Evolutionary conservation across 2,888 invertebrate species (phyloP), one percentile per base, ranked within the genome.

Genomic region (Athalia cordata): DNA sequence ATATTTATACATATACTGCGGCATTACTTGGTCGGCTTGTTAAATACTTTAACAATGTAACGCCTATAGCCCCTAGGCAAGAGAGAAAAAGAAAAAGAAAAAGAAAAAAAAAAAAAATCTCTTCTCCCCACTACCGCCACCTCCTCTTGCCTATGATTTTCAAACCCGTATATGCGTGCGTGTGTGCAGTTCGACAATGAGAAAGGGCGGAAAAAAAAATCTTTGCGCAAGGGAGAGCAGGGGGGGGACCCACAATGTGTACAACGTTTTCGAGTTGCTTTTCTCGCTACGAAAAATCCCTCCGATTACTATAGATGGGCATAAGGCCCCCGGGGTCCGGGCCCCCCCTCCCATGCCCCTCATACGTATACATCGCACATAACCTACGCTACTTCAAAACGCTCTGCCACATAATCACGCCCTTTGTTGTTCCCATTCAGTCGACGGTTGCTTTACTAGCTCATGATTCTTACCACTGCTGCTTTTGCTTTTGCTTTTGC

Each of bases 21-120:
- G 72, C 86, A 87, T 87, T 87, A 86, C 87, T 83, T 82, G 85
- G 84, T 79, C 83, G 84, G 86, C 83, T 85, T 84, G 87, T 88
- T 87, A 87, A 87, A 83, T 83, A 86, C 86, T 84, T 86, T 86
- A 87, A 86, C 86, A 86, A 86, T 86, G 83, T 84, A 79, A 84
- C 85, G 79, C 81, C 77, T 55, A 45, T 72, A 13, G 29, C 66
- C 79, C 79, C 81, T 11, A 8, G 9, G 8, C 45, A 15, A 8
- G 6, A 47, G 59, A 9, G 45, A 13, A 47, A 45, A 8, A 45
- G 45, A 72, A 57, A 57, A 57, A 29, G 15, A 62, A 8, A 62
- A 62, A 13, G 62, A 52, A 52, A 67, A 11, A 13, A 72, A 59
- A 70, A 70, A 70, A 70, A n/a, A 4, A 29, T 29, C 29, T 29